Conservation (phyloP, 2,888 invertebrate species). For the Caenorhabditis doughertyi region DNA sequence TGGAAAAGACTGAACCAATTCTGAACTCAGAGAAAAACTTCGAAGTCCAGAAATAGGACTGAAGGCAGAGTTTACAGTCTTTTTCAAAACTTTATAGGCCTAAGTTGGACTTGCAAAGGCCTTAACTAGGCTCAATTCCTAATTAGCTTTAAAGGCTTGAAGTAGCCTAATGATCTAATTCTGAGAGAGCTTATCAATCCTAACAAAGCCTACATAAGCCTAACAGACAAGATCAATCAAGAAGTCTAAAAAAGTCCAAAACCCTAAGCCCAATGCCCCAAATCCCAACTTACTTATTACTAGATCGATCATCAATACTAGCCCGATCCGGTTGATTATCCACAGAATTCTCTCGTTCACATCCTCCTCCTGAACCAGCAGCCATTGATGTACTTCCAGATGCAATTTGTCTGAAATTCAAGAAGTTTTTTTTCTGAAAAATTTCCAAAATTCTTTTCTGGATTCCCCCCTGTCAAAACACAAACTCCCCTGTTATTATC, state of each 20-base stretch:
- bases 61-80: too few species aligned
- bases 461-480: too few species aligned
- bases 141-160: too few species aligned
- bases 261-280: neutral
- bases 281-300: conserved; percentile 45
- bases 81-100: too few species aligned
- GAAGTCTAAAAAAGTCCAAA: neutral
- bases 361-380: conserved; percentile 36
- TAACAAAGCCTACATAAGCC: neutral
- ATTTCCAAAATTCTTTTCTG: neutral
- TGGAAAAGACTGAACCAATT: too few species aligned
- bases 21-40: too few species aligned
- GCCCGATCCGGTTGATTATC: conserved; percentile 54
- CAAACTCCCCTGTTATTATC: neutral
- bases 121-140: too few species aligned
- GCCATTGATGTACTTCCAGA: conserved; percentile 70
- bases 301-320: conserved; percentile 59
- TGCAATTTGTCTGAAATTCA: conserved; percentile 69
- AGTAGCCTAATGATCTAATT: too few species aligned
- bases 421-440: neutral
- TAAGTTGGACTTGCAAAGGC: too few species aligned
- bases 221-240: neutral
- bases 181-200: too few species aligned
- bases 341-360: conserved; percentile 58
- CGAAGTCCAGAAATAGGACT: too few species aligned